Percentiles rank a stretch among this genome's conserved stretches.
phyloP scores from a whole-genome alignment of 2,888 invertebrate genomes.

The Ferdinandea cuprea region DNA sequence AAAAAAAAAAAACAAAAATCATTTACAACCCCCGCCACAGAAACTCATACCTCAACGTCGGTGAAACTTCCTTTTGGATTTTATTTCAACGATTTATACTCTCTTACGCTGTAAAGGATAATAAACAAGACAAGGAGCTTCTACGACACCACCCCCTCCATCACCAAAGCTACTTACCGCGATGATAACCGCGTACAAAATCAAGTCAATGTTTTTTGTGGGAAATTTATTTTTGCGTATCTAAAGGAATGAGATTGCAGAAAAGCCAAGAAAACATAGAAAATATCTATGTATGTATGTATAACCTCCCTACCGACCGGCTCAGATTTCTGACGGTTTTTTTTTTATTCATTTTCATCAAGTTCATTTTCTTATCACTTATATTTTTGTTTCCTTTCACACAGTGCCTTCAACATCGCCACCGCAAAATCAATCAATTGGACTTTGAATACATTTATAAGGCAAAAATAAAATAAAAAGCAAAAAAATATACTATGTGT shows the following conservation, averaged over 20 bases:
- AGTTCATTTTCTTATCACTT: constrained; percentile 72
- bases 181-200: constrained; percentile 61
- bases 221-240: constrained; percentile 35
- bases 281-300: background rate
- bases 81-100: constrained; percentile 70
- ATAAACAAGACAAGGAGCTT: constrained; percentile 62
- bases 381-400: constrained; percentile 62
- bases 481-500: constrained; percentile 38
- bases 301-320: background rate
- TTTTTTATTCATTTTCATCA: constrained; percentile 59
- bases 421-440: constrained; percentile 70
- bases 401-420: background rate
- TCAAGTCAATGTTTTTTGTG: constrained; percentile 26
- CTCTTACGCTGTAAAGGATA: constrained; percentile 55
- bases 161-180: background rate
- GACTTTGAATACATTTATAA: constrained; percentile 58
- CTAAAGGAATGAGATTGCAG: constrained; percentile 1
- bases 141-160: constrained; percentile 3
- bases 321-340: background rate
- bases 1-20: constrained; percentile 24
- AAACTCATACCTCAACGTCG: constrained; percentile 34
- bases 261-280: constrained; percentile 15
- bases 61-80: constrained; percentile 64
- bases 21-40: constrained; percentile 52
- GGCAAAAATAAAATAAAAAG: constrained; percentile 39